Evolutionary conservation across 2,888 invertebrate genomes (phyloP), one percentile per base, ranked within the genome.

Genomic region (Volucella inflata): DNA sequence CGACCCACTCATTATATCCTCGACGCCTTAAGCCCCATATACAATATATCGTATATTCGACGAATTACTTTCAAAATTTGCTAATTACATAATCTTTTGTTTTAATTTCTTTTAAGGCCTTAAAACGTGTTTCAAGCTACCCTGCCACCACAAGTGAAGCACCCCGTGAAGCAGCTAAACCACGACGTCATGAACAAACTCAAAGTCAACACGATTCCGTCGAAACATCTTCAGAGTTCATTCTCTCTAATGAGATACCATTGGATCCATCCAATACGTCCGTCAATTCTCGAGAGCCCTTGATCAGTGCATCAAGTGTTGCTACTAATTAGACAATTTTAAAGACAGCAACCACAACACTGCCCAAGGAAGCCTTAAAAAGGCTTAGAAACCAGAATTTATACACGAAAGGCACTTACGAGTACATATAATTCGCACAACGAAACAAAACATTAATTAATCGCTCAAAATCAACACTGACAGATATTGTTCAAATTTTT

Each of bases 121-220:
- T 95, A 62, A 95, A 95, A 88, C 93, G 95, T n/a, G 95, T 95
- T 8, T 95, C 95, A 87, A 95, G 95, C 90, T 95, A 95, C 55
- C 95, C 95, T n/a, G 91, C 90, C 11, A 90, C 91, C 4, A 94
- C 75, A 93, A 94, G 89, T 89, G 93, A 75, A 44, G 88, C 88
- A 10, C 88, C 88, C 68, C 91, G 89, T 74, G 89, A 89, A 80
- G 92, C 67, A 60, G 88, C 88, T 10, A 90, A 90, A 55, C 92
- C 93, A 1, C 91, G 93, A 17, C 92, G 93, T 11, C 94, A 94
- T 89, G 94, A 94, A 88, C 93, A 93, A 81, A 94, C 94, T 2
- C 94, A 94, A 89, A 94, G 94, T 62, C 94, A 94, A 87, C 95
- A 94, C 87, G 94, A 93, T 88, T 93, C 93, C 42, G 93, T 93